Base-by-base conservation (phyloP, 2,113 vertebrate genomes). In the Eulacestoma nigropectus region DNA sequence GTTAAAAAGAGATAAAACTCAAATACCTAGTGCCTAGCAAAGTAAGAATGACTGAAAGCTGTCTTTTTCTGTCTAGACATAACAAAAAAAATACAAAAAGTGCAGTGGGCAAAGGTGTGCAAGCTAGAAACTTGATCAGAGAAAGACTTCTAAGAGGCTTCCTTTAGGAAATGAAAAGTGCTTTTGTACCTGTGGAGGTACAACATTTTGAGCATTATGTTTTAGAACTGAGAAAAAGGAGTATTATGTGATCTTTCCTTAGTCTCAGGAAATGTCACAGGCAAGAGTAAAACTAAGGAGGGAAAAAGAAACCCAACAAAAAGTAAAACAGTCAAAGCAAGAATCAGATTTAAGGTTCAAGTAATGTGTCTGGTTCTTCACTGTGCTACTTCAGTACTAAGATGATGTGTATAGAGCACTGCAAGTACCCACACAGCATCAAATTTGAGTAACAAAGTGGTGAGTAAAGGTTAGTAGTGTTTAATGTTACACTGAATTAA, bases 1-100 rank as follows among this genome's bases (percentile, higher is more conserved):
- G 22, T 39, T 94, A 64, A 90, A 91, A 93, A 88, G 85, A 91
- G 77, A 55, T 55, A 60, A 85, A 93, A 85, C 50, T 82, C 87
- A 80, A 96, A 93, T 96, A 57, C 76, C 88, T 95, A 81, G 49
- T 75, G 65, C 39, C 69, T 72, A 80, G 50, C 75, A 85, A 68
- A 67, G 26, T 78, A 46, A 64, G 37, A 95, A 73, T 77, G 37
- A 39, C 81, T 89, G 33, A 67, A 93, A 87, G 55, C 65, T 91
- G 35, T 53, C 65, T 69, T 8, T 10, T 78, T 96, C 76, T 74
- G 42, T 95, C 78, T 59, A 89, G 91, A 91, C 42, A 25, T 68
- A 50, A 77, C 32, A 73, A 57, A 63, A 64, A 67, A 46, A n/a
- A 25, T 37, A 64, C 6, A 49, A 32, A 35, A 81, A 17, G 29